Conservation (phyloP, 2,797 vertebrate species). For the Centroberyx gerrardi region DNA sequence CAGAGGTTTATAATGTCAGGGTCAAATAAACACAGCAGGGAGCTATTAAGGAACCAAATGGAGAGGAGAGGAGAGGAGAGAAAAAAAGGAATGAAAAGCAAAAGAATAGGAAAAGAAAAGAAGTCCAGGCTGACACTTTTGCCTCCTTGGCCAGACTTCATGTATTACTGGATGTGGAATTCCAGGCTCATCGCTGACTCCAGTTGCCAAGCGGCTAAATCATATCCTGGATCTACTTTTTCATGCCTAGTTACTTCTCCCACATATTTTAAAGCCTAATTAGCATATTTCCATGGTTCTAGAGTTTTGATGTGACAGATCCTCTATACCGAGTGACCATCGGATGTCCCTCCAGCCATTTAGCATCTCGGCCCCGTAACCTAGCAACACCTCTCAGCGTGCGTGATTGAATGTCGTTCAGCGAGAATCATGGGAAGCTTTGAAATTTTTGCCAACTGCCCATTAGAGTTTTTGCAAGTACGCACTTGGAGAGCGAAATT, state of each 20-base stretch:
- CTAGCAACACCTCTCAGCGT: slow-evolving; percentile 36
- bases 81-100: no score
- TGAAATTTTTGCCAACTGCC: slow-evolving; percentile 36
- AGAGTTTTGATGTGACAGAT: slow-evolving; percentile 20
- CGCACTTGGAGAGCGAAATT: neutral
- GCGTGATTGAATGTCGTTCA: slow-evolving; percentile 3
- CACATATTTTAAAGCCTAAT: neutral
- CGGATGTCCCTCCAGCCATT: slow-evolving; percentile 18
- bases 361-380: slow-evolving; percentile 3
- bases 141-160: no score
- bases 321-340: slow-evolving; percentile 28
- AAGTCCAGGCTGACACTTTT: no score
- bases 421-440: slow-evolving; percentile 6
- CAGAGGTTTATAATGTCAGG: no score
- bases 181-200: neutral
- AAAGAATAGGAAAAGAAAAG: no score
- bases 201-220: neutral
- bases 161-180: neutral
- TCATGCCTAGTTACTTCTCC: neutral
- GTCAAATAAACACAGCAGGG: no score
- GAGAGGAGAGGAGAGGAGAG: no score
- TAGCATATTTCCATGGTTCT: slow-evolving; percentile 22
- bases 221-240: neutral
- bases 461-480: neutral
- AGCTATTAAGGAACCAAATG: no score